These are phyloP conservation scores for Xiphophorus hellerii DNA, from an alignment of 2,113 vertebrate species.

Conservation along the genomic window DNA sequence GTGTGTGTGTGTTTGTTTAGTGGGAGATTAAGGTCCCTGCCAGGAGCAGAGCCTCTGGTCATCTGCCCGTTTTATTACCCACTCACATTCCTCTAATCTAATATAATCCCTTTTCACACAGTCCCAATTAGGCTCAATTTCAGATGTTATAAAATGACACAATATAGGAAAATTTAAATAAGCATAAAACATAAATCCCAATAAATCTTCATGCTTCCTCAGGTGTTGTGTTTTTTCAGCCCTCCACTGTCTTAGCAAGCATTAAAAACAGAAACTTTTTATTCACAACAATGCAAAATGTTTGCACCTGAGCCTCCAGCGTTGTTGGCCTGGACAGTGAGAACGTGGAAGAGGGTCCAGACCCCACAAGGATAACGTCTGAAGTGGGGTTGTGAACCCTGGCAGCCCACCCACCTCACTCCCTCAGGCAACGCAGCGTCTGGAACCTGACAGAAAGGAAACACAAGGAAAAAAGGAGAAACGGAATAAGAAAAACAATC, in stretches of 20 bases:
- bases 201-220: background rate
- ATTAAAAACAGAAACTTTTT: slow-evolving; percentile 23
- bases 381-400: slow-evolving; percentile 84
- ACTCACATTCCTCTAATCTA: slow-evolving; percentile 80
- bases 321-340: slow-evolving; percentile 85
- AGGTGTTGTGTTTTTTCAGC: slow-evolving; percentile 17
- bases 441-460: slow-evolving; percentile 55
- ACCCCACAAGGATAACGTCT: slow-evolving; percentile 90
- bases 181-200: background rate
- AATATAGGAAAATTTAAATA: slow-evolving; percentile 1
- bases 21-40: slow-evolving; percentile 62
- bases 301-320: slow-evolving; percentile 55
- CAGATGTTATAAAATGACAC: slow-evolving; percentile 46
- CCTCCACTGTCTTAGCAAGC: background rate
- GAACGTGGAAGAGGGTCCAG: slow-evolving; percentile 92
- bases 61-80: slow-evolving; percentile 80
- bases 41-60: slow-evolving; percentile 66
- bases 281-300: slow-evolving; percentile 12
- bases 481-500: background rate
- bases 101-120: slow-evolving; percentile 76
- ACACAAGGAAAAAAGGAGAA: slow-evolving; percentile 6
- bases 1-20: slow-evolving; percentile 29
- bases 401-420: slow-evolving; percentile 88
- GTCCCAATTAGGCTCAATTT: slow-evolving; percentile 72
- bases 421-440: slow-evolving; percentile 76